These are phyloP conservation scores for Pao palembangensis DNA, from an alignment of 2,113 vertebrate species.

Conservation along the genomic window DNA sequence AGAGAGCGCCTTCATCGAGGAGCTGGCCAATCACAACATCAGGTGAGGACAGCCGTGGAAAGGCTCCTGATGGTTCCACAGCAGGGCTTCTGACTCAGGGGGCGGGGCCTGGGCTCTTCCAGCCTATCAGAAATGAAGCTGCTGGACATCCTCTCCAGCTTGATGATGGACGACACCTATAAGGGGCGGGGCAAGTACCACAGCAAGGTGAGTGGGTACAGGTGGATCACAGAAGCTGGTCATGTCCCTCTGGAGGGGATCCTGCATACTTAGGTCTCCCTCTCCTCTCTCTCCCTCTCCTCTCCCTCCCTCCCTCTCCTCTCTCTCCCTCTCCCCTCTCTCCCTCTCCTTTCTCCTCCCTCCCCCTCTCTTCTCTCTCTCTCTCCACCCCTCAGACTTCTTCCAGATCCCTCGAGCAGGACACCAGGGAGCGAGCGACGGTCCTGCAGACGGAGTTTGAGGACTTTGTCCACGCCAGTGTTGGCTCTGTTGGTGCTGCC, in stretches of 20 bases:
- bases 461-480: slow-evolving; percentile 79
- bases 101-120: slow-evolving; percentile 33
- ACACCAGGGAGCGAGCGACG: slow-evolving; percentile 82
- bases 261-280: too few relatives aligned
- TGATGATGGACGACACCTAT: slow-evolving; percentile 80
- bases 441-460: slow-evolving; percentile 91
- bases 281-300: too few relatives aligned
- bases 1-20: slow-evolving; percentile 85
- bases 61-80: not conserved
- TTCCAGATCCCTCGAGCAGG: slow-evolving; percentile 73
- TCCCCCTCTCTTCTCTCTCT: too few relatives aligned
- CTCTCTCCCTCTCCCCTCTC: too few relatives aligned
- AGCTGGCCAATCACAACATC: slow-evolving; percentile 92
- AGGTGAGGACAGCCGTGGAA: slow-evolving; percentile 74
- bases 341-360: too few relatives aligned
- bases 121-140: slow-evolving; percentile 88
- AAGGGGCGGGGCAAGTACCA: slow-evolving; percentile 71
- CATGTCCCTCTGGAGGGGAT: not conserved
- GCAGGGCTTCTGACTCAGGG: not conserved
- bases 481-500: slow-evolving; percentile 70
- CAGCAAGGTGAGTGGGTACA: slow-evolving; percentile 72
- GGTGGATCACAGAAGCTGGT: not conserved
- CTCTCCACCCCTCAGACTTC: slow-evolving; percentile 67
- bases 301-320: too few relatives aligned
- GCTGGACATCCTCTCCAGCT: slow-evolving; percentile 79